Base-by-base conservation (phyloP, 2,113 vertebrate species). In the Brachyhypopomus gauderio region DNA sequence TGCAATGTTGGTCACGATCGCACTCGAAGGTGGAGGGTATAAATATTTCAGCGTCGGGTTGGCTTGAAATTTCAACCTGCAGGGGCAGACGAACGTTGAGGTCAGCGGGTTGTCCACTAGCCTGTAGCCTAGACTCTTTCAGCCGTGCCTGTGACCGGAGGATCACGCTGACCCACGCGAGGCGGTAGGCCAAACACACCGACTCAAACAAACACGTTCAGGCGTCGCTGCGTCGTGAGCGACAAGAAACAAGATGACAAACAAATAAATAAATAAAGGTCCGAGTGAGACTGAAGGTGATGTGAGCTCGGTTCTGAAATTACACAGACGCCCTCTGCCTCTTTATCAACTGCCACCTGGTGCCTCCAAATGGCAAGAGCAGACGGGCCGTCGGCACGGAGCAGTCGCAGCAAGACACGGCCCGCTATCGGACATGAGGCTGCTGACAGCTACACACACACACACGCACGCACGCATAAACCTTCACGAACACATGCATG, bases 41-140 rank as follows among this genome's bases (percentile, higher is more conserved):
- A 97, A 93, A 90, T 98, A 99, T 86, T 96, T 98, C 90, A 99
- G 92, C 79, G 94, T 96, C 75, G 98, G 97, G 92, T 96, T 97
- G 70, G 93, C 85, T 73, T 96, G 95, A 92, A 96, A 98, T 8
- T 95, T 97, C 89, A 99, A 92, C 87, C 98, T 99, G 91, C 52
- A 55, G 74, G 78, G 77, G 20, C 83, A 74, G 83, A 56, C 9
- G 20, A 34, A 71, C 25, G 38, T 19, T 23, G n/a, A 64, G 45
- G 45, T 52, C 45, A 52, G 8, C 12, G 9, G 9, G 12, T 3
- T 11, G 9, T 14, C 9, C 9, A 52, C 45, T 52, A 11, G 45
- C 45, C 2, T 11, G 12, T 52, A 14, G 8, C 45, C 45, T 52
- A 12, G 45, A 52, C 45, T 3, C 45, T 14, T 14, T 52, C 9